Conservation (phyloP, 2,888 invertebrate species). For the Abrostola triplasia region DNA sequence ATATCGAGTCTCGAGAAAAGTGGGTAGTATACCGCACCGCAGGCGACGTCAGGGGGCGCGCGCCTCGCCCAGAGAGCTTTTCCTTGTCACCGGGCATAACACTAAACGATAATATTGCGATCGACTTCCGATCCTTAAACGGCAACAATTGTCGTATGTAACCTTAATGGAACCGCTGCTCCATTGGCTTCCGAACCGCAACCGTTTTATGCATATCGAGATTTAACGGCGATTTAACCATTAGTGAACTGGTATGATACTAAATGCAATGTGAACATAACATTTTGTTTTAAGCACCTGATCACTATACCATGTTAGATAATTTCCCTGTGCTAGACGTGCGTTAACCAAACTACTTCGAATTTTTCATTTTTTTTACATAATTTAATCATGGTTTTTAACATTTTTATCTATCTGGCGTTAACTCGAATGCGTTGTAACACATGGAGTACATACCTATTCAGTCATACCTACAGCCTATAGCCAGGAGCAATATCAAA, state of each 20-base stretch:
- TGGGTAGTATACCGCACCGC: constrained; percentile 64
- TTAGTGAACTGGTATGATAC: constrained; percentile 35
- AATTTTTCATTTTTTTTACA: too few relatives aligned
- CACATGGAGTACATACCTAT: neutral
- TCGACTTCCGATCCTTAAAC: constrained; percentile 81
- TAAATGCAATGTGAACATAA: constrained; percentile 36
- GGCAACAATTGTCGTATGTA: constrained; percentile 83
- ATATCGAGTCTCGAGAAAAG: constrained; percentile 55
- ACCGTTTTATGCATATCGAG: constrained; percentile 73
- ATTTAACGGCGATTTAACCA: constrained; percentile 61
- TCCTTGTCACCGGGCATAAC: constrained; percentile 86
- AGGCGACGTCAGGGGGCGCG: constrained; percentile 71
- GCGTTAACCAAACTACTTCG: too few relatives aligned
- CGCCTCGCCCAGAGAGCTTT: constrained; percentile 79
- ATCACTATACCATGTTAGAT: too few relatives aligned
- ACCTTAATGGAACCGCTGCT: constrained; percentile 77
- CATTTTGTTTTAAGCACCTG: neutral
- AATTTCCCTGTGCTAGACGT: too few relatives aligned
- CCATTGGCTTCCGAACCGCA: constrained; percentile 52
- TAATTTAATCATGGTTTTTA: too few relatives aligned
- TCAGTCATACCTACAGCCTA: too few relatives aligned
- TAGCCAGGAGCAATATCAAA: neutral
- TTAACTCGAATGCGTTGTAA: neutral
- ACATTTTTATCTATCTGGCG: too few relatives aligned
- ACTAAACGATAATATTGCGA: constrained; percentile 85